Conservation (phyloP, 2,888 invertebrate species). For the Pristionchus mayeri region DNA sequence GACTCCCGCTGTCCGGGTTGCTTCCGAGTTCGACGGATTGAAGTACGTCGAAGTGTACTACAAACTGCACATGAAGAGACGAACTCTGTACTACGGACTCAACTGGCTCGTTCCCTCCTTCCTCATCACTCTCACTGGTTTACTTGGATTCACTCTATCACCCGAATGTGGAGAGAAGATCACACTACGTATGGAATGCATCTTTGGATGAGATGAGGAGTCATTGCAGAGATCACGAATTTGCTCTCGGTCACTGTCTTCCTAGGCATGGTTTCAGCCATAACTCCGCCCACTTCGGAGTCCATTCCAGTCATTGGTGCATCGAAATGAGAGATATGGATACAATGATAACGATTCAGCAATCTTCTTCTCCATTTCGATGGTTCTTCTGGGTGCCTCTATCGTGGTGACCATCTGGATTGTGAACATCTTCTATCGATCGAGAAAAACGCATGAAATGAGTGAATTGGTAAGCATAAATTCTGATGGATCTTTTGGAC, state of each 20-base stretch:
- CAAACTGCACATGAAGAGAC: slow-evolving; percentile 61
- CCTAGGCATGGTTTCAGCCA: slow-evolving; percentile 96
- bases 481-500: no score
- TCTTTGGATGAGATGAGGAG: neutral
- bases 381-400: slow-evolving; percentile 70
- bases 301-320: slow-evolving; percentile 98
- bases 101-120: slow-evolving; percentile 92
- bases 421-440: slow-evolving; percentile 74
- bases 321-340: no score
- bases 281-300: slow-evolving; percentile 98
- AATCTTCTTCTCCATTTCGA: slow-evolving; percentile 74
- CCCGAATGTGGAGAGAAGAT: slow-evolving; percentile 99
- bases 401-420: slow-evolving; percentile 75
- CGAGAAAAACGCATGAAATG: slow-evolving; percentile 74
- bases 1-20: slow-evolving; percentile 68
- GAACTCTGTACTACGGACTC: slow-evolving; percentile 83
- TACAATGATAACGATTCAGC: slow-evolving; percentile 52
- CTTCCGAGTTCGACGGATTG: slow-evolving; percentile 65
- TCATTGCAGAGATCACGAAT: slow-evolving; percentile 74
- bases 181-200: slow-evolving; percentile 86
- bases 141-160: slow-evolving; percentile 96
- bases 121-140: slow-evolving; percentile 97
- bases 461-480: slow-evolving; percentile 63
- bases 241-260: slow-evolving; percentile 94
- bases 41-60: slow-evolving; percentile 68